Percentiles rank a stretch among this genome's conserved stretches.
Conservation (phyloP, 1,140 invertebrate genomes). For the Ostrea denselamellosa region DNA sequence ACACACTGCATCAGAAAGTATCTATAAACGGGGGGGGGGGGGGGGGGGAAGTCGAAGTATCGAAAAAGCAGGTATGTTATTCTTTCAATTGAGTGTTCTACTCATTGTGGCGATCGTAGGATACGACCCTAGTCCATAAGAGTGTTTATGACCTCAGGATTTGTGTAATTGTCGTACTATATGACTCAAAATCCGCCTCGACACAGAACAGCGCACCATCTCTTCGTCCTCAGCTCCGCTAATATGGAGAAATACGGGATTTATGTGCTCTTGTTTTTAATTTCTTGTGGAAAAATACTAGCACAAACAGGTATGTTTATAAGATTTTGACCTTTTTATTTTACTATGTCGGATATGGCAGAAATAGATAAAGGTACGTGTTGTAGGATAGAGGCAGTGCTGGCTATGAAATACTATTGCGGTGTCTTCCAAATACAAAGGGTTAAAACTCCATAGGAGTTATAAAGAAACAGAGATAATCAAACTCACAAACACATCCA, state of each 20-base stretch:
- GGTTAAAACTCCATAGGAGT: too few species aligned
- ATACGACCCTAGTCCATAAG: not conserved
- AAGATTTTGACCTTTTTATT: too few species aligned
- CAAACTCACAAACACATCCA: too few species aligned
- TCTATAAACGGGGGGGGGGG: too few species aligned
- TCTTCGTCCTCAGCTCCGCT: not conserved
- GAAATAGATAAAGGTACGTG: not conserved
- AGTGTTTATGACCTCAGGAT: not conserved
- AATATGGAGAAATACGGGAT: not conserved
- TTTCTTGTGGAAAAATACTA: not conserved
- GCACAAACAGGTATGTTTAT: constrained; percentile 10
- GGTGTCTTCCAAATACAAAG: too few species aligned
- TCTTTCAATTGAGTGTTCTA: not conserved
- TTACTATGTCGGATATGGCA: not conserved
- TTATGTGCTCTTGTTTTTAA: not conserved
- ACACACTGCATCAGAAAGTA: too few species aligned
- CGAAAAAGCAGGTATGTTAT: too few species aligned
- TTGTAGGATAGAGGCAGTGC: not conserved
- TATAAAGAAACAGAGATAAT: too few species aligned
- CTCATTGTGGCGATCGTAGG: not conserved
- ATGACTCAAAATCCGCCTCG: constrained; percentile 20
- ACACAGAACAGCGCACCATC: not conserved
- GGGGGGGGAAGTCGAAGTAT: too few species aligned
- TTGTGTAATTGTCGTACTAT: not conserved
- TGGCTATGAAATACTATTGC: not conserved